Evolutionary conservation across 2,888 invertebrate genomes (phyloP).

Genomic region (Orthonychiurus folsomi): DNA sequence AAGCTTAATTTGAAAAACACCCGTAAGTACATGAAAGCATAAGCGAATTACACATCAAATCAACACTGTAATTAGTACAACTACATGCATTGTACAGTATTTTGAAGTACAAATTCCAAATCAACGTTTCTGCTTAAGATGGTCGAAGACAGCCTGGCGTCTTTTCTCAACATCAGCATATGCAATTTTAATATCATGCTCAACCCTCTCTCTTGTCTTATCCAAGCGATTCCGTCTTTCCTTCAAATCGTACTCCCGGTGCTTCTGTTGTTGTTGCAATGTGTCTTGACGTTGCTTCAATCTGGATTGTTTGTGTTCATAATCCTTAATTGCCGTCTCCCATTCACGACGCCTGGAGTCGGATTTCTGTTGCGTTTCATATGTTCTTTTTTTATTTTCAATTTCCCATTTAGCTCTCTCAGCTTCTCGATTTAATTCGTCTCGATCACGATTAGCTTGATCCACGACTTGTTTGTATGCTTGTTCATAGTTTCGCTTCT

Average conservation of each 20-base stretch:
- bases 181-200: no score
- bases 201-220: neutral
- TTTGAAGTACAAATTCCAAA: no score
- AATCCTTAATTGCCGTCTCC: neutral
- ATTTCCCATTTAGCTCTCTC: neutral
- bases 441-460: neutral
- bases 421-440: neutral
- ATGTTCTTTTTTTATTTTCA: constrained; percentile 1
- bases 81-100: no score
- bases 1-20: no score
- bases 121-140: no score
- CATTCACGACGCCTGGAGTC: neutral
- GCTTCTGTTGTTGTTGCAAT: constrained; percentile 1
- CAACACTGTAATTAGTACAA: no score
- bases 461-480: neutral
- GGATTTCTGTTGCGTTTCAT: constrained; percentile 1
- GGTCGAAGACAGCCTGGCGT: no score
- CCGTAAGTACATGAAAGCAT: no score
- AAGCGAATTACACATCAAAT: no score
- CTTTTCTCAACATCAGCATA: no score
- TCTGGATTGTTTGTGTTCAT: neutral
- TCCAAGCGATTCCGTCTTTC: neutral
- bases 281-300: neutral
- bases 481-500: neutral
- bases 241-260: neutral